These are phyloP conservation scores for Lymantria dispar DNA, from an alignment of 2,888 invertebrate genomes.

Conservation along the genomic window DNA sequence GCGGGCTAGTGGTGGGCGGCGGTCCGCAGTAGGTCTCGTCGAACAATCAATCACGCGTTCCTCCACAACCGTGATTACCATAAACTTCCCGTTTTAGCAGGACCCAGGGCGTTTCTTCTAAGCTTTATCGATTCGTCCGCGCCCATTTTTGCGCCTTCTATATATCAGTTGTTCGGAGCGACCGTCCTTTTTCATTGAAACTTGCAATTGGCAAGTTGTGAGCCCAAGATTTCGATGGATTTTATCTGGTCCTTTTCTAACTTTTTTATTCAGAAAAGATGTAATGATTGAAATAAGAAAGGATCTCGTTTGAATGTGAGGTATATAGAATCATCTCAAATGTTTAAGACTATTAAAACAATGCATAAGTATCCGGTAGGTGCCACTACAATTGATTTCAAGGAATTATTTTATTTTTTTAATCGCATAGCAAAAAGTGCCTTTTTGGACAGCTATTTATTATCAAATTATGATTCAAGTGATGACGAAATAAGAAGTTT, in stretches of 20 bases:
- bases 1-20: constrained; percentile 30
- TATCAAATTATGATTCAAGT: too few species aligned
- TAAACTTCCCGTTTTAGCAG: constrained; percentile 78
- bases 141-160: constrained; percentile 68
- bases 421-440: too few species aligned
- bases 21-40: constrained; percentile 47
- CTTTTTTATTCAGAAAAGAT: constrained; percentile 38
- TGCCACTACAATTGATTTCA: too few species aligned
- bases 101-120: constrained; percentile 70
- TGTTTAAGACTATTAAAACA: too few species aligned
- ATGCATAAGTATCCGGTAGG: too few species aligned
- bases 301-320: constrained; percentile 23
- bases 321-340: too few species aligned
- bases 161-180: constrained; percentile 57
- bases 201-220: constrained; percentile 69
- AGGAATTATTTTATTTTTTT: too few species aligned
- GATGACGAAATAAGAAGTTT: too few species aligned
- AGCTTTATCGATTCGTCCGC: constrained; percentile 73
- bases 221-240: constrained; percentile 56
- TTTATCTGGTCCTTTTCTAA: constrained; percentile 49
- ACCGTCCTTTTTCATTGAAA: constrained; percentile 73
- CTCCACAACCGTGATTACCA: constrained; percentile 75
- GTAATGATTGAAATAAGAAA: constrained; percentile 32
- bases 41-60: constrained; percentile 78
- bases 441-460: too few species aligned